Conservation (phyloP, 1,140 invertebrate genomes). For the Ips nitidus region DNA sequence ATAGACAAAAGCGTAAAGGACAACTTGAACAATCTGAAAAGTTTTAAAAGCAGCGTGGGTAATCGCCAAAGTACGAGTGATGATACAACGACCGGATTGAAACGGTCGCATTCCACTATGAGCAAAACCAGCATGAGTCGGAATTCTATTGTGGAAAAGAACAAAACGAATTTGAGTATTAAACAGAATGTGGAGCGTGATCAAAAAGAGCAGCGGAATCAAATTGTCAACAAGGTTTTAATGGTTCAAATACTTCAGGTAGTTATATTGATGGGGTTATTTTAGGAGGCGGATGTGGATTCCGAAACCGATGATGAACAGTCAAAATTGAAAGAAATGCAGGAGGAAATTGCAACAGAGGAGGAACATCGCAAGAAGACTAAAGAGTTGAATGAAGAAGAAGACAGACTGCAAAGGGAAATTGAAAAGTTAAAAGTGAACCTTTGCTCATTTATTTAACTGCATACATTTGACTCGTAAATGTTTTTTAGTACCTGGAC, state of each 20-base stretch:
- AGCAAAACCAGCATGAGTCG: constrained; percentile 35
- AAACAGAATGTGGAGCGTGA: constrained; percentile 43
- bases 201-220: constrained; percentile 31
- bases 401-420: constrained; percentile 77
- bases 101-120: constrained; percentile 39
- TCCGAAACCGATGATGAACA: constrained; percentile 53
- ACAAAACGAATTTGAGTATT: constrained; percentile 44
- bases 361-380: constrained; percentile 52
- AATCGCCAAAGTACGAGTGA: constrained; percentile 39
- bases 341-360: constrained; percentile 49
- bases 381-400: constrained; percentile 71
- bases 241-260: neutral
- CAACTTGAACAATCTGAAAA: constrained; percentile 56
- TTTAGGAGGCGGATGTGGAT: constrained; percentile 42
- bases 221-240: constrained; percentile 22
- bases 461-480: too few species aligned
- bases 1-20: constrained; percentile 50
- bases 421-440: constrained; percentile 65
- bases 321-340: constrained; percentile 48
- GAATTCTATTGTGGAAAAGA: constrained; percentile 43
- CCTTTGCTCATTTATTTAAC: neutral
- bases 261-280: neutral
- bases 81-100: constrained; percentile 5
- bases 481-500: constrained; percentile 66
- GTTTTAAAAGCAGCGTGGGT: constrained; percentile 51